These are phyloP conservation scores for Cephus spinipes DNA, from an alignment of 2,888 invertebrate genomes.

Conservation along the genomic window DNA sequence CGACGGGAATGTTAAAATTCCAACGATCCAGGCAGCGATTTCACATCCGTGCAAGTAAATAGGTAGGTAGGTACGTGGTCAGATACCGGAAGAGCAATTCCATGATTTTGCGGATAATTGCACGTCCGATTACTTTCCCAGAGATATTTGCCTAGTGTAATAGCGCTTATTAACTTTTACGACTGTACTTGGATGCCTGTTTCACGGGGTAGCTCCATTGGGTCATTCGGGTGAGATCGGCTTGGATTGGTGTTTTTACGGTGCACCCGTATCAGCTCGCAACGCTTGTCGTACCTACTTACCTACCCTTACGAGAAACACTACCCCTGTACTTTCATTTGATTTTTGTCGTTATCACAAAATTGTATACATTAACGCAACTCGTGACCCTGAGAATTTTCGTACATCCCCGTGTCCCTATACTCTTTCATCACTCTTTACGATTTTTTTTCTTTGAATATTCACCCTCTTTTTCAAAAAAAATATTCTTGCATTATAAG, in stretches of 20 bases:
- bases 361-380: not conserved
- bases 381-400: not conserved
- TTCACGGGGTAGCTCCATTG: not conserved
- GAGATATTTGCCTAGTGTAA: slow-evolving; percentile 40
- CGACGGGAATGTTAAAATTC: not conserved
- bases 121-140: slow-evolving; percentile 37
- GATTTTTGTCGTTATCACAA: not conserved
- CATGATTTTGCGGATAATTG: slow-evolving; percentile 35
- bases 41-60: not conserved
- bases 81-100: slow-evolving; percentile 11
- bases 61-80: slow-evolving; percentile 3
- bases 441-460: not conserved
- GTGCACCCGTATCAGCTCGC: not conserved
- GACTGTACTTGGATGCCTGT: slow-evolving; percentile 17
- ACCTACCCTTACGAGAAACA: not conserved
- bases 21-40: not conserved
- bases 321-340: not conserved
- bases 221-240: not conserved
- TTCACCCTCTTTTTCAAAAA: not conserved
- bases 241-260: not conserved
- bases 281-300: not conserved
- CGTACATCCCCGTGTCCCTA: not conserved
- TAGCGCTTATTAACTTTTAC: slow-evolving; percentile 46
- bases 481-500: not conserved
- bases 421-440: not conserved